phyloP scores from a whole-genome alignment of 2,797 vertebrate genomes.

The Bufotes viridis region DNA sequence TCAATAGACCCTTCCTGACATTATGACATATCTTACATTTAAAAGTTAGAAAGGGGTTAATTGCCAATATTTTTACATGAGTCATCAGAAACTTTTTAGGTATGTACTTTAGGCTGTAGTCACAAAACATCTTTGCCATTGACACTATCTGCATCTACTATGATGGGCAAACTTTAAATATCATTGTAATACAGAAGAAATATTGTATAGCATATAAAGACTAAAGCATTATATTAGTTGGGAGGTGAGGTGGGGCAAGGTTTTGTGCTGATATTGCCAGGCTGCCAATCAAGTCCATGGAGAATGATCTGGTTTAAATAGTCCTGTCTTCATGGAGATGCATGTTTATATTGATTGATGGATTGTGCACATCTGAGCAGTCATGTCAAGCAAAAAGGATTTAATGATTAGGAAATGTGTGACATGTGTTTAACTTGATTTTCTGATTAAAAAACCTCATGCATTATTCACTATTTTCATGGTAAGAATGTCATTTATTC shows the following conservation, averaged over 20 bases:
- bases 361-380: neutral
- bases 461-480: neutral
- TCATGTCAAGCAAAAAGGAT: constrained; percentile 18
- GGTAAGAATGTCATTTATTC: neutral
- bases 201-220: neutral
- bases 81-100: too few relatives aligned
- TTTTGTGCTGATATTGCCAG: neutral
- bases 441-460: neutral
- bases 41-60: too few relatives aligned
- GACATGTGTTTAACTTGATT: neutral
- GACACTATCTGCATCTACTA: too few relatives aligned
- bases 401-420: neutral
- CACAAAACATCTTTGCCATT: too few relatives aligned
- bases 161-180: too few relatives aligned
- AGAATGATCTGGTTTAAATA: neutral
- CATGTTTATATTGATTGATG: constrained; percentile 8
- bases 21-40: too few relatives aligned
- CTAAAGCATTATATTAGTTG: neutral
- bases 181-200: too few relatives aligned
- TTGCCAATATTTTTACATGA: too few relatives aligned
- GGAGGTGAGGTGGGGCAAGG: neutral
- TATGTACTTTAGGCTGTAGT: too few relatives aligned
- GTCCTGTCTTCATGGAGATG: neutral
- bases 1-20: too few relatives aligned
- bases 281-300: neutral